Conservation (phyloP, 2,888 invertebrate species). For the Parnassius mnemosyne region DNA sequence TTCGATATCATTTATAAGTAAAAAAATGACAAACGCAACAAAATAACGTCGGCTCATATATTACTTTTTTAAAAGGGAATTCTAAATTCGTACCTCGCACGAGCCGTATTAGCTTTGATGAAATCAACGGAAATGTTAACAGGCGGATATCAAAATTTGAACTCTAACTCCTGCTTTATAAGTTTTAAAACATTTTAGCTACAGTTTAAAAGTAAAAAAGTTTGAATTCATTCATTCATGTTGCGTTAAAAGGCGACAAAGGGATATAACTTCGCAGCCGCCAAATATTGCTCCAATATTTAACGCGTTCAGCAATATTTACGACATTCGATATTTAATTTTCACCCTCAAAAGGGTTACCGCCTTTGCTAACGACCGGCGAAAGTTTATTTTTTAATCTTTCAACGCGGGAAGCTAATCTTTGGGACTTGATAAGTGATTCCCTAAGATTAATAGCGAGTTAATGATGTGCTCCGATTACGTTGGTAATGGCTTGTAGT, state of each 20-base stretch:
- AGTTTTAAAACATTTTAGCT: neutral
- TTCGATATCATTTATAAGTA: neutral
- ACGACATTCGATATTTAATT: conserved; percentile 51
- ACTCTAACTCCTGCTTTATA: neutral
- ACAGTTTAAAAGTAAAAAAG: conserved; percentile 22
- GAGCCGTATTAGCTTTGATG: conserved; percentile 8
- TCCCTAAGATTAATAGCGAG: conserved; percentile 56
- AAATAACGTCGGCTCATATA: conserved; percentile 1
- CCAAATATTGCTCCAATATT: conserved; percentile 41
- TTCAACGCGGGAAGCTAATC: conserved; percentile 50
- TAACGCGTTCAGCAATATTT: conserved; percentile 43
- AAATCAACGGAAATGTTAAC: neutral
- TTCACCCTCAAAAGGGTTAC: conserved; percentile 44
- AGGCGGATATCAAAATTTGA: neutral
- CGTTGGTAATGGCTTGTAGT: conserved; percentile 20
- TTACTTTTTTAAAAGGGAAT: conserved; percentile 6
- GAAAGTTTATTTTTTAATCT: conserved; percentile 51
- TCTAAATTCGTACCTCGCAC: conserved; percentile 18
- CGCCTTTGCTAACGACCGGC: conserved; percentile 58
- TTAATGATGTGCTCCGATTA: conserved; percentile 49
- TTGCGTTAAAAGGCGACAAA: conserved; percentile 22
- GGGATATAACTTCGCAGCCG: conserved; percentile 28
- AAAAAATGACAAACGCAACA: neutral
- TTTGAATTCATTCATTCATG: conserved; percentile 16
- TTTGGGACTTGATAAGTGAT: conserved; percentile 61